Conservation (phyloP, 2,888 invertebrate species). For the Arrhopalites spinosus region DNA sequence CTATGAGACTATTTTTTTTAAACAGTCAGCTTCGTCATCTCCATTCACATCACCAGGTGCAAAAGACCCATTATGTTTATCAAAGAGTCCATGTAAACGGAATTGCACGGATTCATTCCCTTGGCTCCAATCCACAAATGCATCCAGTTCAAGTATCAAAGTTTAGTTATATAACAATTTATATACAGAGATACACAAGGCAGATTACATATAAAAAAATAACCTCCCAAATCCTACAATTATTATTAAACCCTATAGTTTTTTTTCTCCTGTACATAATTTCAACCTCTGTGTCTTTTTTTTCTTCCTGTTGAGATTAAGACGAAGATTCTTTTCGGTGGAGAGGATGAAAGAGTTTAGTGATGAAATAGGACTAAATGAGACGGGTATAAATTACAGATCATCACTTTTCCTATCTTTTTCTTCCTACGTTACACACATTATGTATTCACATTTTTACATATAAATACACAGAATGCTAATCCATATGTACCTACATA, state of each 20-base stretch:
- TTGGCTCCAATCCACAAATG: background rate
- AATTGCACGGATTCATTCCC: background rate
- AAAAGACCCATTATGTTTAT: constrained; percentile 7
- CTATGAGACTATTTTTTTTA: no score
- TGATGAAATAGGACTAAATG: background rate
- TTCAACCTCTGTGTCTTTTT: background rate
- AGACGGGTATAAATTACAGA: background rate
- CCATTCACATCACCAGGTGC: background rate
- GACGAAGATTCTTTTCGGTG: background rate
- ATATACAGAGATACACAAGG: no score
- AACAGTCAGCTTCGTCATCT: no score
- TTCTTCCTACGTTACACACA: background rate
- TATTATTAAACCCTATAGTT: background rate
- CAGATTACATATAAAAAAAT: no score
- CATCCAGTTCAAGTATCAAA: no score
- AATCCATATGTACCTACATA: no score
- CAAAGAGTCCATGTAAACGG: background rate
- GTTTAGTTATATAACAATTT: no score
- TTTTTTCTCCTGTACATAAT: background rate
- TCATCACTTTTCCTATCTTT: constrained; percentile 3
- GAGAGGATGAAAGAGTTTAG: background rate
- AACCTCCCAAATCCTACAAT: background rate
- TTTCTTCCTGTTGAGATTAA: background rate
- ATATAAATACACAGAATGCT: background rate
- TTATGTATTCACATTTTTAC: background rate